A percentile compares a stretch with the other conserved stretches of the same genome.
These are phyloP conservation scores for Syngnathus acus DNA, from an alignment of 2,797 vertebrate species.

Conservation along the genomic window DNA sequence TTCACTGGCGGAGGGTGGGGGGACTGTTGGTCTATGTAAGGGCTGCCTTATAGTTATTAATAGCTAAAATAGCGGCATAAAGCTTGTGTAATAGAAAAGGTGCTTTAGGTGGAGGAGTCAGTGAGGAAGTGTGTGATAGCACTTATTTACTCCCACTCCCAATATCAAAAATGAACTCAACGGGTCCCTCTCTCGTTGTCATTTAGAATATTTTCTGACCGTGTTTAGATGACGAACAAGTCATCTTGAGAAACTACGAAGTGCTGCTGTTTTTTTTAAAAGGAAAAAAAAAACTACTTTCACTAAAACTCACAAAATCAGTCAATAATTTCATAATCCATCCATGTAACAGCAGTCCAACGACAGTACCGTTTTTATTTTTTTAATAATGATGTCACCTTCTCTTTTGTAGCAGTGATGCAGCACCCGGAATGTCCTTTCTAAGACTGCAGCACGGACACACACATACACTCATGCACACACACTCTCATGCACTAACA, in stretches of 20 bases:
- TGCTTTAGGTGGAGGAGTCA: background rate
- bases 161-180: background rate
- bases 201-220: background rate
- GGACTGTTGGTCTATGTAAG: too few relatives aligned
- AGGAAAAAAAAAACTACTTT: background rate
- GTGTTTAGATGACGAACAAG: too few relatives aligned
- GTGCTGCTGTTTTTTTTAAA: background rate
- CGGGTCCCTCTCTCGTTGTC: too few relatives aligned
- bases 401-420: constrained; percentile 31
- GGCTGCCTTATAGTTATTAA: too few relatives aligned
- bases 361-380: too few relatives aligned
- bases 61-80: too few relatives aligned
- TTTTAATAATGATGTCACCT: constrained; percentile 3
- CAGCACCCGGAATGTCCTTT: constrained; percentile 40
- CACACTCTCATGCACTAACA: background rate
- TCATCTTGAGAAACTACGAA: background rate
- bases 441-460: constrained; percentile 27
- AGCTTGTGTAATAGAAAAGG: too few relatives aligned
- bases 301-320: background rate
- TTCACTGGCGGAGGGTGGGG: too few relatives aligned
- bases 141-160: background rate
- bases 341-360: background rate
- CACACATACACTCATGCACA: constrained; percentile 18
- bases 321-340: background rate
- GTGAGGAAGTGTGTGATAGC: background rate